phyloP scores from a whole-genome alignment of 1,140 invertebrate species.

The Lepidurus apus region DNA sequence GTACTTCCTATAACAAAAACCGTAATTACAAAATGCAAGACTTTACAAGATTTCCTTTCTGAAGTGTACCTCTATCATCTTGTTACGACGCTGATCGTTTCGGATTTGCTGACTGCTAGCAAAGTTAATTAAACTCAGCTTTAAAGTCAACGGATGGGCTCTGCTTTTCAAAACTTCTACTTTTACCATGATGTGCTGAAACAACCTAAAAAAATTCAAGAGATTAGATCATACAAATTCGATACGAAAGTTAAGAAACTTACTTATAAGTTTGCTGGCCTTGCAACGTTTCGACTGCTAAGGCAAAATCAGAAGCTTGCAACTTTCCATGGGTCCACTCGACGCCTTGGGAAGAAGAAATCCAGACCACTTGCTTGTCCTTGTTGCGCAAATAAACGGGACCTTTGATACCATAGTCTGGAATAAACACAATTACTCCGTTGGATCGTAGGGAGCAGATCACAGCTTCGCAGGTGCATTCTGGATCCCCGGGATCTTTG shows the following conservation, averaged over 20 bases:
- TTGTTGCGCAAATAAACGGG: conserved; percentile 3
- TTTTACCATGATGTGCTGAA: conserved; percentile 19
- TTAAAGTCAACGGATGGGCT: not conserved
- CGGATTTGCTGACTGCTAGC: not conserved
- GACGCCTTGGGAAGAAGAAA: not conserved
- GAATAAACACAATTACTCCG: not conserved
- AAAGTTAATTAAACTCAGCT: not conserved
- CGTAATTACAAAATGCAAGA: not conserved
- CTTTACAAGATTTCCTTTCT: not conserved
- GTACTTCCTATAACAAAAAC: not conserved
- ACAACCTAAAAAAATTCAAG: not conserved
- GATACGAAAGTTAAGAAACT: not conserved
- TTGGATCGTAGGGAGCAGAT: not conserved
- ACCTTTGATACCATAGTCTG: not conserved
- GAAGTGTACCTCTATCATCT: not conserved
- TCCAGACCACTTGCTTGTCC: not conserved
- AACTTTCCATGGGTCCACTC: not conserved
- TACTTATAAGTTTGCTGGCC: not conserved
- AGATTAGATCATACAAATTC: not conserved
- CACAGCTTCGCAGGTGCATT: not conserved
- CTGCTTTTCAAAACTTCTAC: conserved; percentile 15
- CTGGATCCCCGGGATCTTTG: not conserved
- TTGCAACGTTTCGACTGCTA: not conserved
- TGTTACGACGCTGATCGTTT: not conserved
- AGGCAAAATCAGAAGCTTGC: not conserved